A percentile compares a stretch with the other conserved stretches of the same genome.
Evolutionary conservation across 2,797 vertebrate species (phyloP).

Genomic region (Aphelocoma californica): DNA sequence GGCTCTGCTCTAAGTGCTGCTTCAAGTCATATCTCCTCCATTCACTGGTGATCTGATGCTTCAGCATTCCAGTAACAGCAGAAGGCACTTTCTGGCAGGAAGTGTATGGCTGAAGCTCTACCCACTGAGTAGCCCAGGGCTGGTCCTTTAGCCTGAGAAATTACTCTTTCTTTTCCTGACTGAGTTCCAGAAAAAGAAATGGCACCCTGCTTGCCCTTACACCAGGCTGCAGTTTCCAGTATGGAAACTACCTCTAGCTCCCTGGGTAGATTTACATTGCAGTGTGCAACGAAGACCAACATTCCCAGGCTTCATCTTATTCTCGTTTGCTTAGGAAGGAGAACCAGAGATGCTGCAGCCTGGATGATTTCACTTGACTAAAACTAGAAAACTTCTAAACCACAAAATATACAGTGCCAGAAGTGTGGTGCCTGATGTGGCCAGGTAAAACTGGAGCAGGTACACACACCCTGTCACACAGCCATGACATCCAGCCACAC

Average conservation of each 20-base stretch:
- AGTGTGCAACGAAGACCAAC: not conserved
- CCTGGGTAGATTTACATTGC: not conserved
- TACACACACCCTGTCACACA: not conserved
- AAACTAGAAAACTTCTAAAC: not conserved
- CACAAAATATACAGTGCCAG: not conserved
- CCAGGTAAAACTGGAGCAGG: not conserved
- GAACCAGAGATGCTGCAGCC: not conserved
- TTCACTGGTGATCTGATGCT: not conserved
- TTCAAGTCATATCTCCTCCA: not conserved
- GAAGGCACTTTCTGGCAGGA: not conserved
- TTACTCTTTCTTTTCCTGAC: not conserved
- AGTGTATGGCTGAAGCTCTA: not conserved
- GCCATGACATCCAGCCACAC: not conserved
- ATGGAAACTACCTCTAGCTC: not conserved
- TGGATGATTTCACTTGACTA: not conserved
- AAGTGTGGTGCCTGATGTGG: not conserved
- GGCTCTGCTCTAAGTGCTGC: not conserved
- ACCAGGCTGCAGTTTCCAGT: not conserved
- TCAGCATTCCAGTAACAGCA: not conserved
- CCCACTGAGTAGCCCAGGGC: not conserved
- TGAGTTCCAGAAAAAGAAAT: not conserved
- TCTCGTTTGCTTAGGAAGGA: not conserved
- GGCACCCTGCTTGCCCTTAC: not conserved
- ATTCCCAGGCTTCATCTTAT: not conserved
- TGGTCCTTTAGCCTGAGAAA: not conserved